Evolutionary conservation across 2,888 invertebrate genomes (phyloP).

Genomic region (Lottia gigantea): DNA sequence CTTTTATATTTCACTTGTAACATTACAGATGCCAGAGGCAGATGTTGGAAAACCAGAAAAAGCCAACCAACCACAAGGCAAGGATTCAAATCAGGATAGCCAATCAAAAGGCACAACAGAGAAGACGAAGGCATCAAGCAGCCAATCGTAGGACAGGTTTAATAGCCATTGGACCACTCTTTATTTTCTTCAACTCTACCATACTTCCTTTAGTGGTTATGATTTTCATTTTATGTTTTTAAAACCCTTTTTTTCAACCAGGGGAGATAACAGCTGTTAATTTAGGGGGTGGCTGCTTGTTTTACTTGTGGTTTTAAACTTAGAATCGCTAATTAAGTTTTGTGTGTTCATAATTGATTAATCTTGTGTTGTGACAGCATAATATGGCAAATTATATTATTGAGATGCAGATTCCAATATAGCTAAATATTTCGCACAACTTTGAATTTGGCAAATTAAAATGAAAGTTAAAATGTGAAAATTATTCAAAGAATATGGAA

Average conservation of each 20-base stretch:
- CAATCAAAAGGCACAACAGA: constrained; percentile 21
- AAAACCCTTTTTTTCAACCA: too few relatives aligned
- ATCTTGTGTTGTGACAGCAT: too few relatives aligned
- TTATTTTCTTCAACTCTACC: neutral
- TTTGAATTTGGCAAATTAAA: too few relatives aligned
- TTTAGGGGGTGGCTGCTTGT: neutral
- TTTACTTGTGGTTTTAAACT: neutral
- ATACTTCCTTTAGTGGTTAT: neutral
- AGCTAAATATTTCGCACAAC: too few relatives aligned
- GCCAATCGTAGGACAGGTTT: neutral
- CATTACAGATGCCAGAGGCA: neutral
- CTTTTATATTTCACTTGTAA: too few relatives aligned
- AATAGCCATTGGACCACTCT: neutral
- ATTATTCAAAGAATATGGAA: too few relatives aligned
- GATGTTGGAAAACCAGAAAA: constrained; percentile 12
- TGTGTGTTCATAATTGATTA: too few relatives aligned
- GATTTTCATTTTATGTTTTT: neutral
- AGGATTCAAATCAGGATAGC: constrained; percentile 16
- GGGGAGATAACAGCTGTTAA: too few relatives aligned
- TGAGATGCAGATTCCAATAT: too few relatives aligned
- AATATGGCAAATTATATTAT: too few relatives aligned
- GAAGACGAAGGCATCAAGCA: constrained; percentile 3
- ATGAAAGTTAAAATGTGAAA: too few relatives aligned
- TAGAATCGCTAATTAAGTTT: too few relatives aligned
- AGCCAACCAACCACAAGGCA: constrained; percentile 15